phyloP scores from a whole-genome alignment of 2,113 vertebrate species.

The Corydoras sp. region DNA sequence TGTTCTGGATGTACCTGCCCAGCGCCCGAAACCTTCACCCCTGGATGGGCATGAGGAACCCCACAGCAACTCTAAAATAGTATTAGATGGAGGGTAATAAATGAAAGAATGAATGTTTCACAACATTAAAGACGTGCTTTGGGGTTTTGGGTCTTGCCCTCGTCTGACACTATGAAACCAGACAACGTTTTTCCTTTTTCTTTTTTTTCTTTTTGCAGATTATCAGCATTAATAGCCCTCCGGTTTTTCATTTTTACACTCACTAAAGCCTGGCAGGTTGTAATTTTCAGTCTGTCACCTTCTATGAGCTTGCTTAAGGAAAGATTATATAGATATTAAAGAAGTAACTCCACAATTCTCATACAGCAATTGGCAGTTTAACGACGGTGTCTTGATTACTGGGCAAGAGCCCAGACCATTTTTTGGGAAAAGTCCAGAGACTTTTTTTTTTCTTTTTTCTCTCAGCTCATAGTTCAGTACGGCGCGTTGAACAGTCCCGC shows the following conservation, averaged over 20 bases:
- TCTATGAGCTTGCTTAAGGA: constrained; percentile 74
- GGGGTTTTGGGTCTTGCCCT: constrained; percentile 71
- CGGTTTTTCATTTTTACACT: constrained; percentile 81
- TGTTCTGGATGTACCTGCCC: too few relatives aligned
- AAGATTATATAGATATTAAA: constrained; percentile 78
- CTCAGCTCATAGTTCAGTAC: too few relatives aligned
- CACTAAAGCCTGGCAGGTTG: constrained; percentile 82
- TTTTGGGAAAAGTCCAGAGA: too few relatives aligned
- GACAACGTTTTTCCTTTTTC: constrained; percentile 66
- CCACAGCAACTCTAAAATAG: too few relatives aligned
- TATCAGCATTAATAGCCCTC: constrained; percentile 75
- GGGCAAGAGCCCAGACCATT: too few relatives aligned
- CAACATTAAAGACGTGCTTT: constrained; percentile 13
- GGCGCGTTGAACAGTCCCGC: too few relatives aligned
- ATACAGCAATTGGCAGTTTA: too few relatives aligned
- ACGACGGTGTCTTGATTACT: background rate
- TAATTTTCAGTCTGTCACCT: constrained; percentile 84
- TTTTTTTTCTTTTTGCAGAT: constrained; percentile 35
- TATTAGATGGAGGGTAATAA: too few relatives aligned
- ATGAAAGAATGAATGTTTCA: too few relatives aligned
- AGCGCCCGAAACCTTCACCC: too few relatives aligned
- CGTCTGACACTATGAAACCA: constrained; percentile 75
- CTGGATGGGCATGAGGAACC: too few relatives aligned
- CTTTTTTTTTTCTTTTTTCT: too few relatives aligned
- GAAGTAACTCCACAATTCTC: background rate